Base-by-base conservation (phyloP, 2,888 invertebrate genomes). In the Lottia scabra region DNA sequence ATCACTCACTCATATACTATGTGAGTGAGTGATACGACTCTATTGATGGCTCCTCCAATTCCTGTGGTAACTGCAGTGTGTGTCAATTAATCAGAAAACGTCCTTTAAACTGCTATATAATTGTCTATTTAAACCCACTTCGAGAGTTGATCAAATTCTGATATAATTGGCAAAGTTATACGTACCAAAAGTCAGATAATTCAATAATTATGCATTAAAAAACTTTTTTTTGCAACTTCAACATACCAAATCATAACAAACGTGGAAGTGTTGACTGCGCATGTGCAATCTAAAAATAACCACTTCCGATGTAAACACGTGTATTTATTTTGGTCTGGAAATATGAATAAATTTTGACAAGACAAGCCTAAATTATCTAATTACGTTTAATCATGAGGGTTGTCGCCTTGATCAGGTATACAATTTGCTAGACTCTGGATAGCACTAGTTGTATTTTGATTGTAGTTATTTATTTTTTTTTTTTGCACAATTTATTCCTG, bases 381-480 rank as follows among this genome's bases (percentile, higher is more conserved):
- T 26, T 38, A 8, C 38, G 5, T 2, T 16, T 19, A 44, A 73
- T 65, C 46, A 74, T 74, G 74, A 74, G 68, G 46, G 70, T 70
- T 64, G 75, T 72, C 45, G 75, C 72, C 27, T 48, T 75, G 23
- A 75, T 75, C 19, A 74, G 74, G 74, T 74, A 72, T 26, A 6
- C 43, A 66, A 15, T 4, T 16, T 16, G 12, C n/a, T 15, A 12
- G 15, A 13, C 15, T 45, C 48, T 13, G 27, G 13, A 46, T 15
- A 46, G 43, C 13, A 0, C 6, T 30, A 3, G 16, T 46, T 70
- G 23, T 70, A 30, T 45, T 56, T 38, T 26, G n/a, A n/a, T 26
- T 10, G 1, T 15, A 65, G 30, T 5, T n/a, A n/a, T n/a, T 30
- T 30, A 38, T 38, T 38, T 10, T 8, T 38, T 30, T 4, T 38